These are phyloP conservation scores for Drosophila gunungcola DNA, from an alignment of 1,140 invertebrate genomes.

Conservation along the genomic window DNA sequence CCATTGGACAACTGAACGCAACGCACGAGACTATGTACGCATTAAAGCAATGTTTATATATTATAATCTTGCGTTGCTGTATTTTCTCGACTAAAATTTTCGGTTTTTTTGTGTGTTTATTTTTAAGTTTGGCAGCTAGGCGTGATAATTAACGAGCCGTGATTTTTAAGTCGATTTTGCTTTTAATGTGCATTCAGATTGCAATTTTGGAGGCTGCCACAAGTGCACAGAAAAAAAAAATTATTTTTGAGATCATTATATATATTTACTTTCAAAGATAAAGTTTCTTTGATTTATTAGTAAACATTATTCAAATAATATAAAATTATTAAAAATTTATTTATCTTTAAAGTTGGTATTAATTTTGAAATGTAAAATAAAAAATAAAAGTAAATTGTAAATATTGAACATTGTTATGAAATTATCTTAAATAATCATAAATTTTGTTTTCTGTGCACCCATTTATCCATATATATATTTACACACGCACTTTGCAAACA, in stretches of 20 bases:
- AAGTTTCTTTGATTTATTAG: too few species aligned
- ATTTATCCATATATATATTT: slow-evolving; percentile 29
- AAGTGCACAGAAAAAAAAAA: slow-evolving; percentile 21
- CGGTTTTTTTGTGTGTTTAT: slow-evolving; percentile 31
- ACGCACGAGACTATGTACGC: slow-evolving; percentile 52
- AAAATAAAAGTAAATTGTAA: too few species aligned
- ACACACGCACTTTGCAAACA: slow-evolving; percentile 55
- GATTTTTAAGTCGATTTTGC: slow-evolving; percentile 64
- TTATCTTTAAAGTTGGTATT: too few species aligned
- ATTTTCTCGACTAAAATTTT: slow-evolving; percentile 15
- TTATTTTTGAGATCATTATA: neutral
- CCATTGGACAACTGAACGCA: slow-evolving; percentile 40
- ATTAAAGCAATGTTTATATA: slow-evolving; percentile 24
- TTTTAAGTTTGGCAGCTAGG: slow-evolving; percentile 56
- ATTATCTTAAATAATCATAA: neutral
- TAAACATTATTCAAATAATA: too few species aligned
- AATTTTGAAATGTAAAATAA: too few species aligned
- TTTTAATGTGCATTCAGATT: slow-evolving; percentile 64
- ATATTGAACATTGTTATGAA: neutral
- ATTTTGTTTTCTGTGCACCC: slow-evolving; percentile 10
- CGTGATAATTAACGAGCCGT: slow-evolving; percentile 78
- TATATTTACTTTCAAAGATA: neutral
- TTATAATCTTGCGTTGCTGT: slow-evolving; percentile 23
- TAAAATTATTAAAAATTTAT: too few species aligned
- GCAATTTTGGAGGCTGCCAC: slow-evolving; percentile 72